Evolutionary conservation across 2,797 vertebrate genomes (phyloP), one percentile per base, ranked within the genome.

Genomic region (Sebastolobus altivelis): DNA sequence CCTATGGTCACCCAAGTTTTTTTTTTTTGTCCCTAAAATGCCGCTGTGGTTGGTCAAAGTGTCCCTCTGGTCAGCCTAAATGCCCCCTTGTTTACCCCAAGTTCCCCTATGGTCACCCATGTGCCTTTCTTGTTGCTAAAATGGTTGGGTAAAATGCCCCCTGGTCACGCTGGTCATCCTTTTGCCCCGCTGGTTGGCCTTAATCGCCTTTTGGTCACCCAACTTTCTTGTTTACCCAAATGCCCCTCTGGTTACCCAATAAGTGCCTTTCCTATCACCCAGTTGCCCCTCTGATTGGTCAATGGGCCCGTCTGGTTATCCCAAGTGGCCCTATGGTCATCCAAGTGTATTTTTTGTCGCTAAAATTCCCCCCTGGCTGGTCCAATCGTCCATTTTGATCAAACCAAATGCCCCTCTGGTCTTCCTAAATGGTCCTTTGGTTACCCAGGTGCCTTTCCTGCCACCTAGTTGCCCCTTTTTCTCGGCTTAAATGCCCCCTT

Each of bases 391-490:
- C 43, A 0, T 46, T 46, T 46, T 1, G 16, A 18, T 46, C 43
- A 46, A 16, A 2, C 43, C 3, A 46, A 4, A 46, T 46, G 0
- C 10, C 5, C 43, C 40, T 43, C 14, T 0, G 1, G 8, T n/a
- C 12, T 6, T 43, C 13, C 14, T 43, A 43, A 43, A 43, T 18
- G 40, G 14, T 46, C 0, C 40, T 46, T 46, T 46, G 40, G 40
- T 46, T 46, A 46, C 40, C 40, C 14, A 46, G 6, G 2, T 46
- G 3, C 14, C 14, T 46, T 46, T 46, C 40, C 40, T 46, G 40
- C 16, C 14, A 46, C 40, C 0, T 46, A 10, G n/a, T 25, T 33
- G 25, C 25, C 25, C 25, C 3, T 46, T 46, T 14, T 46, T 14
- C 40, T 46, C 14, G 40, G 40, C 14, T 46, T 46, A 16, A 16